Evolutionary conservation across 2,113 vertebrate genomes (phyloP), one percentile per base, ranked within the genome.

Genomic region (Gallinago undulata): DNA sequence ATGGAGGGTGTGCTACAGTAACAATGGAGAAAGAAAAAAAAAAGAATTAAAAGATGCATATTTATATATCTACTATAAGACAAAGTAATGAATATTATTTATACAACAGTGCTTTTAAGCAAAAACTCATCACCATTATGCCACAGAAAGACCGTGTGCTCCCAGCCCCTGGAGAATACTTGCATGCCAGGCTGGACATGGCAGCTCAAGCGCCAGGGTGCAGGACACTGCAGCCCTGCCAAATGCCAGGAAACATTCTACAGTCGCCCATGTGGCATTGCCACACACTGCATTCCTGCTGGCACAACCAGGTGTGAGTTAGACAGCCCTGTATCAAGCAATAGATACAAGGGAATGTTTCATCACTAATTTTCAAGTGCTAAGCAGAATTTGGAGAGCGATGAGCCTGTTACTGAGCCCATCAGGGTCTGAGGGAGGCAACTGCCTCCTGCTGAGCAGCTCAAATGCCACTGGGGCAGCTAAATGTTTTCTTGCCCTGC

Each of bases 281-380:
- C 60, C 66, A 84, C 37, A 18, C 7, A 0, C 45, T 3, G 3
- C 6, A 8, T 9, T n/a, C 3, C 30, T 6, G 16, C 1, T 9
- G 59, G 19, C 31, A 93, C n/a, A 35, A 1, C 11, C 75, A 69
- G 25, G 33, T 10, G 57, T 2, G 59, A 35, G 66, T 5, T 41
- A 67, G 7, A 33, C 33, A 91, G 69, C 45, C 31, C 48, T 67
- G 23, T 1, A 11, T 7, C 17, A 23, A 21, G 25, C 19, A 13
- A 8, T 4, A 87, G 55, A 6, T 67, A 41, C 17, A 28, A 67
- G 21, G 27, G 24, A 43, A 67, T 2, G 1, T 11, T 10, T 33
- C 48, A 23, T 27, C 51, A 18, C 13, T 9, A 18, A 14, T 51
- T 47, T 75, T 10, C 21, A 19, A 0, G 25, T 16, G 56, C 57